A percentile compares a stretch with the other conserved stretches of the same genome.
Evolutionary conservation across 1,140 invertebrate genomes (phyloP).

Genomic region (Panagrolaimus sp.): DNA sequence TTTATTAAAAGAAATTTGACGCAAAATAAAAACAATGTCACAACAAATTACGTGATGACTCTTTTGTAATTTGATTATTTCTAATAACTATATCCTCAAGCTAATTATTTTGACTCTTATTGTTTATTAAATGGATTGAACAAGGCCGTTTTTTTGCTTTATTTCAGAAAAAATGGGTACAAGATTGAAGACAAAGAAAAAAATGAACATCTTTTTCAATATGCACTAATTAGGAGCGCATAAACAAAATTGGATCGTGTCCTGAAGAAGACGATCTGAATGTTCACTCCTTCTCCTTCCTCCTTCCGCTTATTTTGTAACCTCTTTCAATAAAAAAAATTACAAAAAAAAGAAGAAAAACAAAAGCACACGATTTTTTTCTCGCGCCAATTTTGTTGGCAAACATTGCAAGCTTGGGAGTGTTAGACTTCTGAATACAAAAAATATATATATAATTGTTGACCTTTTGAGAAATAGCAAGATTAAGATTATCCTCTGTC

Average conservation of each 20-base stretch:
- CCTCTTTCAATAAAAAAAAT: not conserved
- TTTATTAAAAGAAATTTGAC: too few species aligned
- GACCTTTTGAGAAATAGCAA: not conserved
- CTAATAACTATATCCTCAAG: too few species aligned
- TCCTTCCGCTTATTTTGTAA: slow-evolving; percentile 3
- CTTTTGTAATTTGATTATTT: too few species aligned
- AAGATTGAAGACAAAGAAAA: not conserved
- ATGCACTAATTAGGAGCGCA: slow-evolving; percentile 14
- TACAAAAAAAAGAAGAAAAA: slow-evolving; percentile 10
- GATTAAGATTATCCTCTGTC: slow-evolving; percentile 15
- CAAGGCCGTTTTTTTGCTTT: slow-evolving; percentile 12
- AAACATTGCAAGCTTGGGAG: too few species aligned
- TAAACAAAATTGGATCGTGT: slow-evolving; percentile 9
- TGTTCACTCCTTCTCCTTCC: not conserved
- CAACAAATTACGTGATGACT: too few species aligned
- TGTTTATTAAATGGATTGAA: not conserved
- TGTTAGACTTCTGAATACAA: too few species aligned
- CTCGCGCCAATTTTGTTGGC: too few species aligned
- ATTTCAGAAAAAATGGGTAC: not conserved
- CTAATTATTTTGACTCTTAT: too few species aligned
- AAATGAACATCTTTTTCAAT: slow-evolving; percentile 4
- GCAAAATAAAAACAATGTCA: too few species aligned
- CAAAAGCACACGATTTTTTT: not conserved
- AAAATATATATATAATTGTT: not conserved
- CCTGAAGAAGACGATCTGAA: slow-evolving; percentile 7